These are phyloP conservation scores for Lasioglossum vierecki DNA, from an alignment of 2,888 invertebrate species.

Conservation along the genomic window DNA sequence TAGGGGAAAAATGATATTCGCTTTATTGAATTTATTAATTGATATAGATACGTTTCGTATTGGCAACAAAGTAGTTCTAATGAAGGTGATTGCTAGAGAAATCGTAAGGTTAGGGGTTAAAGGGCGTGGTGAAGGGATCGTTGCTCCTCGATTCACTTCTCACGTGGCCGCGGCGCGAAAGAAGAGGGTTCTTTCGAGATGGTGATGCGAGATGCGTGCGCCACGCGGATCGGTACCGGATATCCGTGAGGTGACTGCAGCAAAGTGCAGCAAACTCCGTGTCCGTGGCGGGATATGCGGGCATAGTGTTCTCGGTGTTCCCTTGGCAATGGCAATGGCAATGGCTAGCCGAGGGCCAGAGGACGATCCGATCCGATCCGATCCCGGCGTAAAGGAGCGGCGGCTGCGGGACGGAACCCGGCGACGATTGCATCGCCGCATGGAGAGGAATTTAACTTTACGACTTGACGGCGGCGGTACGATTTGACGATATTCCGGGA, in stretches of 20 bases:
- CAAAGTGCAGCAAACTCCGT: slow-evolving; percentile 4
- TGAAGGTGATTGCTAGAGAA: background rate
- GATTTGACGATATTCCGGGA: slow-evolving; percentile 50
- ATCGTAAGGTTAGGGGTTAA: background rate
- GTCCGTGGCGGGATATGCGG: slow-evolving; percentile 75
- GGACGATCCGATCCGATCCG: background rate
- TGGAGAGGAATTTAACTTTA: slow-evolving; percentile 48
- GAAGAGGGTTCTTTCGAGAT: slow-evolving; percentile 47
- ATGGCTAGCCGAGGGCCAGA: slow-evolving; percentile 9
- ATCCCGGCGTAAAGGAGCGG: slow-evolving; percentile 10
- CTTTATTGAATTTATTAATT: background rate
- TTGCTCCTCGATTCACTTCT: background rate
- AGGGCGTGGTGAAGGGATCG: background rate
- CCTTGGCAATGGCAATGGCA: background rate
- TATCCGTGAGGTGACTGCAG: slow-evolving; percentile 79
- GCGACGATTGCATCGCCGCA: slow-evolving; percentile 29
- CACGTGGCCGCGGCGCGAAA: background rate
- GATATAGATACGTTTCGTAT: background rate
- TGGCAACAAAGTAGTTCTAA: background rate
- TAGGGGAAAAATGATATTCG: background rate
- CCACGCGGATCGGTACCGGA: slow-evolving; percentile 75
- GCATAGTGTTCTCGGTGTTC: slow-evolving; percentile 67
- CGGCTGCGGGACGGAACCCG: slow-evolving; percentile 6
- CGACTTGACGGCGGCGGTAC: slow-evolving; percentile 33
- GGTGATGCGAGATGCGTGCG: slow-evolving; percentile 58